Evolutionary conservation across 2,888 invertebrate species (phyloP).

Genomic region (Andrena flavipes): DNA sequence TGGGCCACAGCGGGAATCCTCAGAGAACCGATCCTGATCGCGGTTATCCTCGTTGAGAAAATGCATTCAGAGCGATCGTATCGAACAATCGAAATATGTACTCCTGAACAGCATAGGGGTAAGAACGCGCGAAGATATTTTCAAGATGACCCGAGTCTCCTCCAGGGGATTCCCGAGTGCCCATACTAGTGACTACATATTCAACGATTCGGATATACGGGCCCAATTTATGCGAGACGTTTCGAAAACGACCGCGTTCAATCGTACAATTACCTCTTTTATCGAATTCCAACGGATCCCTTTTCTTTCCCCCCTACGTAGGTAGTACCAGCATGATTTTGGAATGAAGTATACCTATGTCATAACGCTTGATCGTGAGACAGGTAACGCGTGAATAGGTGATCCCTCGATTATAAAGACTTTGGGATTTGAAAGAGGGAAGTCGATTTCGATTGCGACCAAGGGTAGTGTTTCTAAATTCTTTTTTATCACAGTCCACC

Average conservation of each 20-base stretch:
- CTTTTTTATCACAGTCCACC: background rate
- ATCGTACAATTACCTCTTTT: slow-evolving; percentile 1
- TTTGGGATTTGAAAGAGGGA: background rate
- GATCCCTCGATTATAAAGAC: background rate
- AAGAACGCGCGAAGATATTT: slow-evolving; percentile 13
- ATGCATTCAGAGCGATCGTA: background rate
- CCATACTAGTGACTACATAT: slow-evolving; percentile 39
- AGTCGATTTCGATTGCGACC: background rate
- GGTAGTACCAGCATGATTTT: slow-evolving; percentile 32
- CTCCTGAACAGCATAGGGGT: slow-evolving; percentile 49
- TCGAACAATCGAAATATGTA: slow-evolving; percentile 21
- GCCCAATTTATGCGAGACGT: slow-evolving; percentile 24
- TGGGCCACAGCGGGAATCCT: slow-evolving; percentile 52
- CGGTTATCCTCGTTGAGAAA: slow-evolving; percentile 6
- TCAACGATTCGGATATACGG: slow-evolving; percentile 43
- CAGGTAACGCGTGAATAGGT: background rate
- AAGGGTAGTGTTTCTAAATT: background rate
- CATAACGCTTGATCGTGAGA: background rate
- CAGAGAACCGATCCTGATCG: slow-evolving; percentile 13
- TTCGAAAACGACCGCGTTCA: background rate
- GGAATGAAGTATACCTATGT: background rate
- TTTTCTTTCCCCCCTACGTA: background rate
- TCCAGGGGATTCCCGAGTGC: slow-evolving; percentile 32
- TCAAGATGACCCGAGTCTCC: slow-evolving; percentile 22
- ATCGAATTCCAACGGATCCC: slow-evolving; percentile 19